A percentile compares a stretch with the other conserved stretches of the same genome.
Conservation (phyloP, 2,113 vertebrate species). For the Mormyrus lacerda region DNA sequence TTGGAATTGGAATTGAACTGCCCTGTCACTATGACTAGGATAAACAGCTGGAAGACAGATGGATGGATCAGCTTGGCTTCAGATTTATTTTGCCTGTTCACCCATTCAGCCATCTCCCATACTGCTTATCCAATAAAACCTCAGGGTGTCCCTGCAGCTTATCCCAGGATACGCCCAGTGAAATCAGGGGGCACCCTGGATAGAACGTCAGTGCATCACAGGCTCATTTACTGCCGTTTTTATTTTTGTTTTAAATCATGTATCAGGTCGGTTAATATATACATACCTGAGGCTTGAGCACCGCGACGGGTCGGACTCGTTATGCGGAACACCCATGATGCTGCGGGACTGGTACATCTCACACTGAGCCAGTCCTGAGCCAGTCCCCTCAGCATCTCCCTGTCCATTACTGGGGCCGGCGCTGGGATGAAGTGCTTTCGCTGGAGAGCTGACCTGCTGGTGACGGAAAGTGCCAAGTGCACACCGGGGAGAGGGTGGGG, state of each 20-base stretch:
- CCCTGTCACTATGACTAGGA: neutral
- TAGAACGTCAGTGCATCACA: neutral
- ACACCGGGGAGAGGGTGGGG: neutral
- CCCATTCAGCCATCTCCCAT: neutral
- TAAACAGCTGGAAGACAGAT: neutral
- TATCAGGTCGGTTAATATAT: neutral
- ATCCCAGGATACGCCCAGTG: neutral
- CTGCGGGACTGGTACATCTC: neutral
- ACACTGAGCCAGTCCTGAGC: neutral
- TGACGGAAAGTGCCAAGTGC: neutral
- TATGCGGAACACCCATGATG: neutral
- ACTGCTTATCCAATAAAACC: neutral
- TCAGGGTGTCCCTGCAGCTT: neutral
- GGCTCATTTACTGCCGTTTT: neutral
- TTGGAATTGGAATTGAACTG: neutral
- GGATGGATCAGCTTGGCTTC: neutral
- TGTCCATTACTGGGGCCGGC: neutral
- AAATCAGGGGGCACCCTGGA: neutral
- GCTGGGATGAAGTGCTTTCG: neutral
- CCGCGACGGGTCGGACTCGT: neutral
- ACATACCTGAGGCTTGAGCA: neutral
- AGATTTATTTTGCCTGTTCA: neutral
- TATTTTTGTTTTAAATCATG: neutral
- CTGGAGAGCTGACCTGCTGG: neutral
- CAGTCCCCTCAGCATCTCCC: neutral